Evolutionary conservation across 2,888 invertebrate species (phyloP).

Genomic region (Diarsia brunnea): DNA sequence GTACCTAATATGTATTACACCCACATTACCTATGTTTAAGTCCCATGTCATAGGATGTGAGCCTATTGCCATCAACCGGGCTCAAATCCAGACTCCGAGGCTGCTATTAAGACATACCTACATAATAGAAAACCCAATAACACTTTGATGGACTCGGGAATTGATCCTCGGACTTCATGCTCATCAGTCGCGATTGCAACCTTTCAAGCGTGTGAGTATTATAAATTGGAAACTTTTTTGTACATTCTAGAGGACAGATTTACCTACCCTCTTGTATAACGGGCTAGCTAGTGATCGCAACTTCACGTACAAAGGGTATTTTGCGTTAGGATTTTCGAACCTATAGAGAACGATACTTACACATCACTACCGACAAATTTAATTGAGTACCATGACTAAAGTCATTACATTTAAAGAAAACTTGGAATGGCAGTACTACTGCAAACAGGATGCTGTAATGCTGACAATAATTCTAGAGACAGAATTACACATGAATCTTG

Average conservation of each 20-base stretch:
- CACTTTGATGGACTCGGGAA: too few species aligned
- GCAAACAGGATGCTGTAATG: constrained; percentile 1
- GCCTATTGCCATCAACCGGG: too few species aligned
- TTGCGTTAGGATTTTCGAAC: not conserved
- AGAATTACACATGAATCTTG: constrained; percentile 54
- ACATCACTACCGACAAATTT: not conserved
- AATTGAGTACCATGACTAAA: constrained; percentile 17
- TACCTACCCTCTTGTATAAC: not conserved
- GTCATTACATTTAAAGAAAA: constrained; percentile 2
- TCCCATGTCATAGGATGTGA: too few species aligned
- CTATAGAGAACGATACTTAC: not conserved
- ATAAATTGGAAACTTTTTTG: too few species aligned
- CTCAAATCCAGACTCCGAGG: too few species aligned
- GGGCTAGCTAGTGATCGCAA: too few species aligned
- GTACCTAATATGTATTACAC: too few species aligned
- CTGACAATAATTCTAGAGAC: constrained; percentile 43
- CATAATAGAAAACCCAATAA: too few species aligned
- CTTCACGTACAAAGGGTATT: not conserved
- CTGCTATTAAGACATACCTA: too few species aligned
- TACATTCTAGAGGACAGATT: not conserved
- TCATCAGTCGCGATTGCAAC: too few species aligned
- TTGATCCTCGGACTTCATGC: too few species aligned
- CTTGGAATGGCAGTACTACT: not conserved
- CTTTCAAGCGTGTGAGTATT: not conserved
- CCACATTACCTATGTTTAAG: too few species aligned